Evolutionary conservation across 2,113 vertebrate species (phyloP), one percentile per base, ranked within the genome.

Genomic region (Caretta caretta): DNA sequence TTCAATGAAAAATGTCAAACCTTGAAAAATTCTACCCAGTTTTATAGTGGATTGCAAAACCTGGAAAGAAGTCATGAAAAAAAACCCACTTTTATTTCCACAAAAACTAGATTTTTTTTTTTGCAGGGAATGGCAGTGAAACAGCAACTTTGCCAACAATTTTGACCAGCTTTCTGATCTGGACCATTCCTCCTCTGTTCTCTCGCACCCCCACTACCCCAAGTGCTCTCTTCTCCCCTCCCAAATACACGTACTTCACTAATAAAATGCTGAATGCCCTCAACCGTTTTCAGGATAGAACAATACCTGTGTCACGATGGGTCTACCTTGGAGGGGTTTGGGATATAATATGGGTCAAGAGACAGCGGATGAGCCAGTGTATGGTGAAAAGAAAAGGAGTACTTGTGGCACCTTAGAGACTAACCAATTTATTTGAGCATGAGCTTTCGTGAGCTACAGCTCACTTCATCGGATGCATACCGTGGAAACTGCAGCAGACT

Each of bases 261-360:
- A 48, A 27, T 13, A 48, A 46, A 48, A 78, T 78, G 42, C 22
- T 78, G 22, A 78, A 78, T 29, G 38, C 11, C 75, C 42, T 48
- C 12, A 8, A 4, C 19, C 7, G 2, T 59, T 57, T 86, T 56
- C 1, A 8, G 84, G 56, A 38, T 16, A 54, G 8, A 3, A 80
- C 76, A 85, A 54, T 46, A 57, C 8, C 57, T 80, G 17, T 57
- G 50, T 72, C 1, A 5, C 5, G 1, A 80, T 19, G 9, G 8
- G 13, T 38, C 38, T n/a, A 29, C 4, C 38, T 48, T 46, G 81
- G 14, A 59, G 13, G 16, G 16, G 20, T 17, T 12, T 4, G 5
- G 5, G 90, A 51, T 83, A 65, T 8, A 31, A 5, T 0, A 72
- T 9, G 9, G 35, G 65, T 72, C 65, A 72, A 0, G 1, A 72